phyloP scores from a whole-genome alignment of 2,888 invertebrate genomes.

The Isoperla grammatica region DNA sequence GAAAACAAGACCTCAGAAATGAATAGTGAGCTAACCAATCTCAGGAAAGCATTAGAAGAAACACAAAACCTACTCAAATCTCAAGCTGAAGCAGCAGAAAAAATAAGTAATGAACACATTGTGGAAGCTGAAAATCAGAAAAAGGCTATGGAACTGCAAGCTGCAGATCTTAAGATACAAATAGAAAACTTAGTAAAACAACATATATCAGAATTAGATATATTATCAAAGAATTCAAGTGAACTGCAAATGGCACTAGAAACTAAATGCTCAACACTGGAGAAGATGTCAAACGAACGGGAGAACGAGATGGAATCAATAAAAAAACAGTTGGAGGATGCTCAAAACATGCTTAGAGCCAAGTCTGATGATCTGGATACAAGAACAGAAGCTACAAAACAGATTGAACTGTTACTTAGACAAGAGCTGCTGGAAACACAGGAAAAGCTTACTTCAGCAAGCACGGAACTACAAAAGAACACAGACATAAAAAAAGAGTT shows the following conservation, averaged over 20 bases:
- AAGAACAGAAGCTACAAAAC: conserved; percentile 35
- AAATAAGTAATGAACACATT: conserved; percentile 49
- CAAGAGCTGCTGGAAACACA: conserved; percentile 21
- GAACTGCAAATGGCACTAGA: conserved; percentile 26
- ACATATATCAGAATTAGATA: conserved; percentile 28
- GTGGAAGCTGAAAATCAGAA: conserved; percentile 41
- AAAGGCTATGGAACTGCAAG: conserved; percentile 22
- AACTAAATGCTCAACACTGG: conserved; percentile 21
- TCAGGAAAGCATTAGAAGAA: conserved; percentile 21
- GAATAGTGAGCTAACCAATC: conserved; percentile 18
- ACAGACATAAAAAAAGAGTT: conserved; percentile 34
- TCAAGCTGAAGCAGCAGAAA: conserved; percentile 49
- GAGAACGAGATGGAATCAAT: conserved; percentile 35
- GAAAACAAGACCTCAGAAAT: conserved; percentile 22
- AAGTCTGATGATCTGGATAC: conserved; percentile 25
- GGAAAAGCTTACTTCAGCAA: conserved; percentile 13
- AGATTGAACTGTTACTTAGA: conserved; percentile 34
- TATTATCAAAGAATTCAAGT: conserved; percentile 38
- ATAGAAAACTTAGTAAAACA: conserved; percentile 51
- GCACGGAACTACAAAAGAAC: conserved; percentile 29
- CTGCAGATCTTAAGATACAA: conserved; percentile 34
- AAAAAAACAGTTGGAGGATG: conserved; percentile 40
- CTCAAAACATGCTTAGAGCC: conserved; percentile 24
- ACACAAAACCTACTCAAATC: conserved; percentile 42
- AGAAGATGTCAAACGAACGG: conserved; percentile 34